A percentile compares a stretch with the other conserved stretches of the same genome.
Evolutionary conservation across 1,140 invertebrate genomes (phyloP).

Genomic region (Brachionus paranguensis): DNA sequence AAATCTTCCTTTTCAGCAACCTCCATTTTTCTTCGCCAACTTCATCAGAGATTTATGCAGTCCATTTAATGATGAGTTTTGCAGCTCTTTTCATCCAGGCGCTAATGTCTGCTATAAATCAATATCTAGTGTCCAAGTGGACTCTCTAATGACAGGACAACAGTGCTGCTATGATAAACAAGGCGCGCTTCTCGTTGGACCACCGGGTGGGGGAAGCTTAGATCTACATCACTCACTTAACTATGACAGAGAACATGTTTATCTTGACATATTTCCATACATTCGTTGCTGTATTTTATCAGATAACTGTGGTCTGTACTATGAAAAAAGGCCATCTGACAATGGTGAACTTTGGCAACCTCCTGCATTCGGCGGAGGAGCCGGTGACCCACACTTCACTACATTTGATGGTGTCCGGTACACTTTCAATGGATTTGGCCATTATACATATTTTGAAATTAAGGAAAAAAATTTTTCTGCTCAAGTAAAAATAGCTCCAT

Average conservation of each 20-base stretch:
- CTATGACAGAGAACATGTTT: background rate
- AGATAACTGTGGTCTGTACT: background rate
- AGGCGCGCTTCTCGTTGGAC: background rate
- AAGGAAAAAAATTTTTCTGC: conserved; percentile 7
- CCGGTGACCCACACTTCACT: conserved; percentile 43
- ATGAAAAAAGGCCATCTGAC: background rate
- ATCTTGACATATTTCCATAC: background rate
- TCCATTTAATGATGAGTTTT: background rate
- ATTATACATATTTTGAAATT: conserved; percentile 40
- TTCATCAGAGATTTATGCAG: background rate
- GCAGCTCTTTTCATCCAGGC: background rate
- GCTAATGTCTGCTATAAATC: background rate
- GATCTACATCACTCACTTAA: background rate
- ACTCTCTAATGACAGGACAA: background rate
- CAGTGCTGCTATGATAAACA: conserved; percentile 6
- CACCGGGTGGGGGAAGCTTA: background rate
- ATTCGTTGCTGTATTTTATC: background rate
- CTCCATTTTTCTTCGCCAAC: background rate
- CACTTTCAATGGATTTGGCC: conserved; percentile 44
- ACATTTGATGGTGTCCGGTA: conserved; percentile 42
- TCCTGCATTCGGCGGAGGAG: background rate
- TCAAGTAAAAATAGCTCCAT: conserved; percentile 39
- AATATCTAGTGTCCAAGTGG: background rate
- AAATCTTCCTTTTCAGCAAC: background rate
- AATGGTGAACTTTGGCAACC: background rate